phyloP scores from a whole-genome alignment of 2,888 invertebrate species.

The Dorcus hopei region DNA sequence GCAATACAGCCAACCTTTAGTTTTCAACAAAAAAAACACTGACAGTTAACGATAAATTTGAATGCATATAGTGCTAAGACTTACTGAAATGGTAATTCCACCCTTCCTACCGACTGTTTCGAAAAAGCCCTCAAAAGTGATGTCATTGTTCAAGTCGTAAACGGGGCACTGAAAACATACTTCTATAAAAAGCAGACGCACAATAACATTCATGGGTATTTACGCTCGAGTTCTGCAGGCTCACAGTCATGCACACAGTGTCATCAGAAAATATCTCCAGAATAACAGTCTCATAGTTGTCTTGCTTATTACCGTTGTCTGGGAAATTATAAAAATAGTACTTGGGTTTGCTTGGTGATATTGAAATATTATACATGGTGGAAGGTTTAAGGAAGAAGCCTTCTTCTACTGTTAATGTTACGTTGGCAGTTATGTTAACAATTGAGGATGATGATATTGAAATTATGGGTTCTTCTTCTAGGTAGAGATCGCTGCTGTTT shows the following conservation, averaged over 20 bases:
- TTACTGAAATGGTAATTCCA: slow-evolving; percentile 75
- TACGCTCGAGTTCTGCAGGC: slow-evolving; percentile 74
- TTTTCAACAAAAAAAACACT: no score
- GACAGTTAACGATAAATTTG: no score
- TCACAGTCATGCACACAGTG: slow-evolving; percentile 72
- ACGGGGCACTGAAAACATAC: slow-evolving; percentile 71
- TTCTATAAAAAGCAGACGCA: not conserved
- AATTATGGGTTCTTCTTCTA: slow-evolving; percentile 35
- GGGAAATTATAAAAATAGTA: slow-evolving; percentile 32
- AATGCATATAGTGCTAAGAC: slow-evolving; percentile 29
- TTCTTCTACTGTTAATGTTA: slow-evolving; percentile 57
- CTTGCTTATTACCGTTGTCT: slow-evolving; percentile 20
- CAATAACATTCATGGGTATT: slow-evolving; percentile 34
- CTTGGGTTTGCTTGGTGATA: slow-evolving; percentile 53
- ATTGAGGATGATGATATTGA: slow-evolving; percentile 56
- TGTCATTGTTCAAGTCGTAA: slow-evolving; percentile 75
- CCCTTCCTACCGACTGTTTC: slow-evolving; percentile 75
- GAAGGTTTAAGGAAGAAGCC: slow-evolving; percentile 58
- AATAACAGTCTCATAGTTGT: slow-evolving; percentile 52
- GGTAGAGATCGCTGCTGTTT: not conserved
- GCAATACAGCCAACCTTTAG: no score
- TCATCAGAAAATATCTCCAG: slow-evolving; percentile 64
- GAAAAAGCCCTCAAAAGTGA: slow-evolving; percentile 72
- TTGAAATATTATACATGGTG: slow-evolving; percentile 47
- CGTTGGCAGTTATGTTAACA: slow-evolving; percentile 55